Base-by-base conservation (phyloP, 2,888 invertebrate species). In the Helobdella robusta region DNA sequence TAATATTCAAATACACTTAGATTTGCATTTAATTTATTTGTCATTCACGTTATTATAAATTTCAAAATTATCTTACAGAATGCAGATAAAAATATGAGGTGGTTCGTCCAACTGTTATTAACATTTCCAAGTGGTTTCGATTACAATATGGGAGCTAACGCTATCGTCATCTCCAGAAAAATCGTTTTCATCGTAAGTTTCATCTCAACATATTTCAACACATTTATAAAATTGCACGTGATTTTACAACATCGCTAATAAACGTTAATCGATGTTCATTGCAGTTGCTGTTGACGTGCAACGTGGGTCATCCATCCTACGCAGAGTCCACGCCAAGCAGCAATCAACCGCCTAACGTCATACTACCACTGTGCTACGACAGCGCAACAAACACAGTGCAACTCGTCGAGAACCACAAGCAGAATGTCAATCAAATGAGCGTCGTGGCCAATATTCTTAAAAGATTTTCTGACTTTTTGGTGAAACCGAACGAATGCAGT, bases 21-120 rank as follows among this genome's bases (percentile, higher is more conserved):
- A 30, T 30, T 56, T n/a, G 1, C 2, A 56, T 3, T 28, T 25
- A 30, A 18, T 20, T 30, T n/a, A n/a, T n/a, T n/a, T n/a, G n/a
- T n/a, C n/a, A n/a, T 18, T 11, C 23, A 11, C 11, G 23, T 15
- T 11, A 15, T 56, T 56, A 34, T 40, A 61, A 25, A 23, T 23
- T 61, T 48, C 30, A 18, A 4, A 50, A 59, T 50, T 30, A 54
- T 36, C 15, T 58, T 68, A 11, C 70, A 78, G 78, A 73, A 75
- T 68, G 76, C 78, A 15, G 79, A 79, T 67, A 73, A 75, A 5
- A 85, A 84, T 64, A 82, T 87, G 71, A 89, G 89, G 74, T 95
- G 94, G 94, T 84, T 86, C 56, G 87, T 92, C 66, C 90, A 91
- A 79, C 89, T 91, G 86, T 90, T 92, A 80, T 84, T 94, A 76